These are phyloP conservation scores for Aphaenogaster ashmeadi DNA, from an alignment of 1,140 invertebrate species.

Conservation along the genomic window DNA sequence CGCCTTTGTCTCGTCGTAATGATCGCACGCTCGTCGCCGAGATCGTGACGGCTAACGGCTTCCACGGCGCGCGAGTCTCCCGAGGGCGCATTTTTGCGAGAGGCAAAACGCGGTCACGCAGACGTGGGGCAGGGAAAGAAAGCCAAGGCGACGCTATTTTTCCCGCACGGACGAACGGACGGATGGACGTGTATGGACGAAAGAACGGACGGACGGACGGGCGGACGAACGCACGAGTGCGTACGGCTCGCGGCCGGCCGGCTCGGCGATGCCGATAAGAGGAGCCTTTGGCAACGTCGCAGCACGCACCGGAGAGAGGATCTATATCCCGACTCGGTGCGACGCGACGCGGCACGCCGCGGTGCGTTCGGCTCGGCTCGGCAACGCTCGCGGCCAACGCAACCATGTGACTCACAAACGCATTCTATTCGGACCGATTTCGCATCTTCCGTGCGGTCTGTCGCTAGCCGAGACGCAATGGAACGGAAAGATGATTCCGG, in stretches of 20 bases:
- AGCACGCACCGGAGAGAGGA: slow-evolving; percentile 69
- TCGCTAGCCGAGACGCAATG: slow-evolving; percentile 9
- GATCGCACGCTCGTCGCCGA: slow-evolving; percentile 20
- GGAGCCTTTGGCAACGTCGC: slow-evolving; percentile 76
- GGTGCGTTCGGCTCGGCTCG: slow-evolving; percentile 21
- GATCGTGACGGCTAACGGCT: not conserved
- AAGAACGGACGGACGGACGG: slow-evolving; percentile 42
- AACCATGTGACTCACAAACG: slow-evolving; percentile 79
- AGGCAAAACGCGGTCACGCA: slow-evolving; percentile 65
- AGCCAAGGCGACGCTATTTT: slow-evolving; percentile 85
- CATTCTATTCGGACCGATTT: slow-evolving; percentile 75
- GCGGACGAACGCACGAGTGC: slow-evolving; percentile 22
- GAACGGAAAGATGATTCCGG: not conserved
- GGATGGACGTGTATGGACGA: slow-evolving; percentile 13
- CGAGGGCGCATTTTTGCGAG: slow-evolving; percentile 64
- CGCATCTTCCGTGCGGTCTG: slow-evolving; percentile 58
- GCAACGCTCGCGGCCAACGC: slow-evolving; percentile 45
- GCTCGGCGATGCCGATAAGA: slow-evolving; percentile 41
- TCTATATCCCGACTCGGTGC: slow-evolving; percentile 78
- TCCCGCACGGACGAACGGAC: slow-evolving; percentile 63
- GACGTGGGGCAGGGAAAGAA: slow-evolving; percentile 75
- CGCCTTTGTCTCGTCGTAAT: slow-evolving; percentile 46
- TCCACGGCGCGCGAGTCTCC: slow-evolving; percentile 13
- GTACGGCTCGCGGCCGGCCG: slow-evolving; percentile 62
- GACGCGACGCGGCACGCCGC: slow-evolving; percentile 2